These are phyloP conservation scores for Micrastur ruficollis DNA, from an alignment of 2,797 vertebrate species.

Conservation along the genomic window DNA sequence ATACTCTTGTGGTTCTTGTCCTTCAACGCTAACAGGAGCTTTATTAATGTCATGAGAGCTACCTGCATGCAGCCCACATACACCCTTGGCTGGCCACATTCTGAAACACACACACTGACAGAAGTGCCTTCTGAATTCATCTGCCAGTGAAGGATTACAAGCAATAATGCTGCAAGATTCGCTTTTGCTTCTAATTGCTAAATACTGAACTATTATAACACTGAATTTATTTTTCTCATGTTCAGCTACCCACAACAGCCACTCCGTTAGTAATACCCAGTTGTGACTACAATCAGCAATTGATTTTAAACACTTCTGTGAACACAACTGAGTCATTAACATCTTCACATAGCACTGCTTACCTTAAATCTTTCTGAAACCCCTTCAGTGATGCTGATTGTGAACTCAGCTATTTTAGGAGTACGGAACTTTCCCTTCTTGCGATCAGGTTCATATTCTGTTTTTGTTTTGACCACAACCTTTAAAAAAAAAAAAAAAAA, in stretches of 20 bases:
- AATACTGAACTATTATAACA: neutral
- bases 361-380: conserved; percentile 94
- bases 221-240: neutral
- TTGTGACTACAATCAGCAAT: neutral
- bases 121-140: neutral
- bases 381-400: conserved; percentile 91
- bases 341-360: conserved; percentile 56
- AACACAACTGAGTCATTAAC: neutral
- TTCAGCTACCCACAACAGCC: neutral
- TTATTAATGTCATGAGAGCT: neutral
- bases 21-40: neutral
- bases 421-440: conserved; percentile 88
- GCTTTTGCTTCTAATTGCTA: neutral
- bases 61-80: neutral
- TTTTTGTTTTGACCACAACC: conserved; percentile 96
- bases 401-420: conserved; percentile 92
- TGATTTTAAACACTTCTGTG: neutral
- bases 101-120: neutral
- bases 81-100: neutral
- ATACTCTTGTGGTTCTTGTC: neutral
- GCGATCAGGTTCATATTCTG: conserved; percentile 88
- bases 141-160: neutral
- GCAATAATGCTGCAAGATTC: neutral
- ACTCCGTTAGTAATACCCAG: neutral
- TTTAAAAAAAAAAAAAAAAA: conserved; percentile 44